Base-by-base conservation (phyloP, 2,797 vertebrate species). In the Vireo griseus region DNA sequence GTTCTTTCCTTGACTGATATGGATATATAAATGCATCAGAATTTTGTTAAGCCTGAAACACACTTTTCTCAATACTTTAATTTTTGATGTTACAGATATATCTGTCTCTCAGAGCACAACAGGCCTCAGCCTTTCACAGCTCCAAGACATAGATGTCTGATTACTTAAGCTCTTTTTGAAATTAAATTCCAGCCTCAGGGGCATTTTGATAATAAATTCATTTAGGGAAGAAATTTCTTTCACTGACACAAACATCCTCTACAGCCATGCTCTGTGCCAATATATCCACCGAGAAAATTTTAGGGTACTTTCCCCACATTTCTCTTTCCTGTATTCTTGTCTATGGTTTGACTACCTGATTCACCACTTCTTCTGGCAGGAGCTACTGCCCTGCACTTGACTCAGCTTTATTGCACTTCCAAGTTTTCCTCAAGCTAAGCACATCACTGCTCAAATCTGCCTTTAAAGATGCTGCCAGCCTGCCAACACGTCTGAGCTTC, bases 111-210 rank as follows among this genome's bases (percentile, higher is more conserved):
- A 9, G 90, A 96, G 92, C 33, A 22, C 75, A 95, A 96, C 74
- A 92, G 90, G 91, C 71, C 90, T 90, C 90, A 94, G 91, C 92
- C 82, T 96, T 92, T 90, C 79, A 96, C 95, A 90, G 95, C 96
- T 94, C 87, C 85, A 90, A 96, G 95, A 96, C 86, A 94, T 91
- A 97, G 95, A 96, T 97, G 96, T 95, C 91, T 95, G 95, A 97
- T 97, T 97, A 95, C 94, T 96, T 97, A 96, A 97, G 95, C 94
- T 96, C 67, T 81, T 90, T 92, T 95, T 91, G 91, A 96, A 97
- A 97, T 97, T 96, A 96, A 97, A 97, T 97, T 94, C 88, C 83
- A 95, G 94, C 94, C 97, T 96, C 93, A 92, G 90, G 95, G 96
- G 85, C 90, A 85, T 89, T 96, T 88, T 95, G 96, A 97, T 97